Evolutionary conservation across 2,113 vertebrate species (phyloP), one percentile per base, ranked within the genome.

Genomic region (Thalassarche chlororhynchos): DNA sequence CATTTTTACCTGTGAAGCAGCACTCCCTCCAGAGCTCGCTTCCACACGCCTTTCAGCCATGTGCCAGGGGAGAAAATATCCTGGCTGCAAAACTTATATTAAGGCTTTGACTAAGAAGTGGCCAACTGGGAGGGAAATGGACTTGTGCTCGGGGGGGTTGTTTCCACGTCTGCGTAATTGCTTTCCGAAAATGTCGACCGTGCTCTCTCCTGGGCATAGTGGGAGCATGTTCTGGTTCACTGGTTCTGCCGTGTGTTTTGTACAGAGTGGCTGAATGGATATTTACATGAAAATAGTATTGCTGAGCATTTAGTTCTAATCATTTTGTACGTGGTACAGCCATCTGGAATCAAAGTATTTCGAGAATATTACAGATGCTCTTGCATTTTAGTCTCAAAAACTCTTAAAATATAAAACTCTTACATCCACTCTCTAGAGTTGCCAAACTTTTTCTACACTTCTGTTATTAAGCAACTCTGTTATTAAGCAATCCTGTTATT

Each of bases 271-370:
- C 57, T 90, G 87, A 91, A 94, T 80, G 78, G 21, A 0, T 77
- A 90, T 95, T 95, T 97, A 87, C 96, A 91, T 89, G 84, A 85
- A 96, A 96, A 93, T 94, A 40, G 87, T 76, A 82, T 46, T 87
- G 81, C 95, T 91, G 91, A 93, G 89, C 78, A 90, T 85, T 90
- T 94, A 29, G 78, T 90, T 95, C 93, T 85, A 90, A 57, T 64
- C 78, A 88, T 93, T 96, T 79, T 87, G 84, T 94, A 57, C 84
- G 93, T 82, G 81, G 87, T 91, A 69, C 91, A 83, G 90, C 96
- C 84, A 91, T 94, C 84, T 93, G 96, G 87, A 93, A 76, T 60
- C 69, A 54, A 70, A 93, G 40, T 78, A 75, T 71, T 94, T 78
- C 2, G 13, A 87, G 92, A 96, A 47, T 72, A 82, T 93, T 97